phyloP scores from a whole-genome alignment of 2,888 invertebrate species.

The Drosophila fungiperda region DNA sequence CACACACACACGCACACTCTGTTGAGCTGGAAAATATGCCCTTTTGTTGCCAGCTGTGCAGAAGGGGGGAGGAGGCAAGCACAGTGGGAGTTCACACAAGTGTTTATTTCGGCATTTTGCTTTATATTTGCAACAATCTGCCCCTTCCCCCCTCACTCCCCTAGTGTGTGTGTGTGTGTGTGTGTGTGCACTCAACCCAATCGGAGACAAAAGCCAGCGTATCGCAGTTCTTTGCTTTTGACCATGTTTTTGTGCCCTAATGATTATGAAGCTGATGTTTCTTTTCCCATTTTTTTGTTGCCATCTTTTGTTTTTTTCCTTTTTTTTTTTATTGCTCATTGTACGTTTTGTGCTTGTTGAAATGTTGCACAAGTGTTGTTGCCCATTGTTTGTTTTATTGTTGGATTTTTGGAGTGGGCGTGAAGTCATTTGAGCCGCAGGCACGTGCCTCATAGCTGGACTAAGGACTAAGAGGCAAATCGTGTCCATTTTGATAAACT shows the following conservation, averaged over 20 bases:
- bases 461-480: not conserved
- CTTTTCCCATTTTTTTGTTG: slow-evolving; percentile 8
- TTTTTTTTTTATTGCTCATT: slow-evolving; percentile 22
- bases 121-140: slow-evolving; percentile 36
- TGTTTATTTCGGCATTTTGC: slow-evolving; percentile 78
- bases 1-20: not conserved
- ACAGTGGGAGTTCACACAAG: slow-evolving; percentile 49
- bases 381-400: slow-evolving; percentile 65
- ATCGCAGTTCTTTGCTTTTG: slow-evolving; percentile 25
- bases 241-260: slow-evolving; percentile 64
- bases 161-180: slow-evolving; percentile 7
- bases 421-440: slow-evolving; percentile 45
- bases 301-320: slow-evolving; percentile 1
- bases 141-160: not conserved
- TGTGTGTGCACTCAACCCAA: slow-evolving; percentile 55
- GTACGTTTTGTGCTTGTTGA: slow-evolving; percentile 18
- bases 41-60: slow-evolving; percentile 62
- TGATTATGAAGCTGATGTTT: slow-evolving; percentile 68
- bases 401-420: slow-evolving; percentile 58
- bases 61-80: not conserved
- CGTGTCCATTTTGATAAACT: slow-evolving; percentile 48
- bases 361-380: slow-evolving; percentile 40
- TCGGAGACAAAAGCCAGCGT: slow-evolving; percentile 43
- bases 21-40: slow-evolving; percentile 75
- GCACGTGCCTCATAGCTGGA: not conserved